phyloP scores from a whole-genome alignment of 2,888 invertebrate genomes.

The Eupelmus urozonus region DNA sequence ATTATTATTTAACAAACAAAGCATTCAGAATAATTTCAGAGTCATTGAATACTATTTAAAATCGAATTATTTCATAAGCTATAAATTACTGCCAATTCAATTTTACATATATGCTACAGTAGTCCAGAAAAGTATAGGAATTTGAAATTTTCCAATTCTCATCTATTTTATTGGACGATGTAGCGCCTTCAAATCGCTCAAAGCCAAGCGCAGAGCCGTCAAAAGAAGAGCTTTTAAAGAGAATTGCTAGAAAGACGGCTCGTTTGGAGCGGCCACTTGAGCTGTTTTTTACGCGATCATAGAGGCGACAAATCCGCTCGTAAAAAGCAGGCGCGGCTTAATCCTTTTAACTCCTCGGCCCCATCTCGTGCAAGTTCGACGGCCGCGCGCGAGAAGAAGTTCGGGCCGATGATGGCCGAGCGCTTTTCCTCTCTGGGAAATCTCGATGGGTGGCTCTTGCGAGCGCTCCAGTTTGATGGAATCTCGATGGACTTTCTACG shows the following conservation, averaged over 20 bases:
- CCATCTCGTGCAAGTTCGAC: neutral
- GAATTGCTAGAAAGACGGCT: neutral
- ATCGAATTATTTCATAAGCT: no score
- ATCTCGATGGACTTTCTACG: slow-evolving; percentile 56
- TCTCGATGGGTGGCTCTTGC: slow-evolving; percentile 8
- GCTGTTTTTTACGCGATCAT: neutral
- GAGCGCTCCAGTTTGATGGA: slow-evolving; percentile 51
- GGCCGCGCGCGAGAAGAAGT: neutral
- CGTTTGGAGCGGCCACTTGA: neutral
- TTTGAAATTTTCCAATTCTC: no score
- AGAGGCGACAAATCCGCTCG: neutral
- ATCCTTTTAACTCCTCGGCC: neutral
- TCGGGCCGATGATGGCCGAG: neutral
- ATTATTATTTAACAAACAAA: no score
- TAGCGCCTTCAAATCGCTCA: no score
- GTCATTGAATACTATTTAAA: no score
- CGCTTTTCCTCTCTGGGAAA: slow-evolving; percentile 37
- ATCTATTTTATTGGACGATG: no score
- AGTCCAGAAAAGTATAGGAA: no score
- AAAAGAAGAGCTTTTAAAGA: slow-evolving; percentile 9
- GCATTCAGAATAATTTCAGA: no score
- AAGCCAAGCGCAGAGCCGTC: no score
- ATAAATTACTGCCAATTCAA: no score
- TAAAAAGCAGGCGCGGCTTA: neutral
- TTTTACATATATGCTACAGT: no score